Evolutionary conservation across 2,888 invertebrate genomes (phyloP).

Genomic region (Sisyra nigra): DNA sequence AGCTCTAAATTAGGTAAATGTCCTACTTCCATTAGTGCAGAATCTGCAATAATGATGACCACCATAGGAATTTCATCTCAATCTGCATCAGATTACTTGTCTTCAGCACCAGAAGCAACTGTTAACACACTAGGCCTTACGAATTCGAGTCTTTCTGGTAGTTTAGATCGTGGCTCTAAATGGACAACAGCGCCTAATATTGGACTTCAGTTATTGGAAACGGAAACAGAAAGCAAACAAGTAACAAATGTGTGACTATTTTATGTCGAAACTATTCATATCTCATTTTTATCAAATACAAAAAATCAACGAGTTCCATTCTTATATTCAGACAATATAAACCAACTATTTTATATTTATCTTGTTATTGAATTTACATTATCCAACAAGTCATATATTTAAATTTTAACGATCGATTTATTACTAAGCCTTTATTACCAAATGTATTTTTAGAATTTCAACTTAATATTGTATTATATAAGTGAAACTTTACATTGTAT

Average conservation of each 20-base stretch:
- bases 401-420: neutral
- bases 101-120: slow-evolving; percentile 6
- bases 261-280: too few species aligned
- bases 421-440: too few species aligned
- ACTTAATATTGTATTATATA: too few species aligned
- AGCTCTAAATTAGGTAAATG: slow-evolving; percentile 12
- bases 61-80: slow-evolving; percentile 19
- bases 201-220: slow-evolving; percentile 4
- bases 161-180: slow-evolving; percentile 10
- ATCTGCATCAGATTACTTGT: slow-evolving; percentile 1
- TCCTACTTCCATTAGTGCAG: slow-evolving; percentile 10
- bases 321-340: neutral
- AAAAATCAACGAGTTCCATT: neutral
- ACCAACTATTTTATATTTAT: neutral
- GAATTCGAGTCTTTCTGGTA: slow-evolving; percentile 9
- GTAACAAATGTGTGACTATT: slow-evolving; percentile 6
- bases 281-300: too few species aligned
- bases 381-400: neutral
- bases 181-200: neutral
- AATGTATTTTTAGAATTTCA: too few species aligned
- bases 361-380: neutral
- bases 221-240: slow-evolving; percentile 8
- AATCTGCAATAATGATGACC: slow-evolving; percentile 22
- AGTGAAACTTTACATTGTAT: too few species aligned
- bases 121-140: neutral